phyloP scores from a whole-genome alignment of 2,113 vertebrate species.

The Emydura subglobosa region DNA sequence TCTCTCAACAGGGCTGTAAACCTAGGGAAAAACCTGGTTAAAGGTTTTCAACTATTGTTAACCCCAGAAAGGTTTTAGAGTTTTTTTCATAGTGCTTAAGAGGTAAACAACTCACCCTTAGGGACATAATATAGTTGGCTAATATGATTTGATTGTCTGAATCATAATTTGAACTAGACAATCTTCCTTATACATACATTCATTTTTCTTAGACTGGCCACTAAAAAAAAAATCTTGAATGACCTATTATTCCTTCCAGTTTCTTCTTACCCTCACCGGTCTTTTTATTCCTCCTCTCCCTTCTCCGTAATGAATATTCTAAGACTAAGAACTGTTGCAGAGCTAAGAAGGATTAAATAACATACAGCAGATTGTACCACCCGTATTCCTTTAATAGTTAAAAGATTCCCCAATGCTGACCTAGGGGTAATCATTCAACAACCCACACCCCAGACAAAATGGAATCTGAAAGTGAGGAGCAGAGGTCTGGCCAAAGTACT shows the following conservation, averaged over 20 bases:
- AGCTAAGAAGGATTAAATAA: constrained; percentile 16
- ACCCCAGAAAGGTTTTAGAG: neutral
- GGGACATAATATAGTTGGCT: neutral
- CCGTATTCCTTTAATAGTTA: neutral
- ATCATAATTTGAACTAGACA: neutral
- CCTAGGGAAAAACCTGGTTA: neutral
- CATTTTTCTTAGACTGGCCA: neutral
- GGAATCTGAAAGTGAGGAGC: neutral
- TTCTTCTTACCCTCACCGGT: neutral
- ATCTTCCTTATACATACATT: neutral
- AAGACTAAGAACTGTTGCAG: neutral
- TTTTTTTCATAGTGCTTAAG: neutral
- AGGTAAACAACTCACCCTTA: neutral
- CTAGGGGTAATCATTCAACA: neutral
- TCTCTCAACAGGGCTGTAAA: neutral
- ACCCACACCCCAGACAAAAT: neutral
- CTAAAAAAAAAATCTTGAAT: neutral
- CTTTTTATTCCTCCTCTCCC: neutral
- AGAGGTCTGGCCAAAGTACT: neutral
- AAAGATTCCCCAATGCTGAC: neutral
- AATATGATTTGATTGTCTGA: neutral
- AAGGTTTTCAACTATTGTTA: neutral
- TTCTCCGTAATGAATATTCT: neutral
- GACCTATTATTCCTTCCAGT: neutral
- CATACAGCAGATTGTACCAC: neutral